Conservation (phyloP, 2,888 invertebrate genomes). For the Luperina testacea region DNA sequence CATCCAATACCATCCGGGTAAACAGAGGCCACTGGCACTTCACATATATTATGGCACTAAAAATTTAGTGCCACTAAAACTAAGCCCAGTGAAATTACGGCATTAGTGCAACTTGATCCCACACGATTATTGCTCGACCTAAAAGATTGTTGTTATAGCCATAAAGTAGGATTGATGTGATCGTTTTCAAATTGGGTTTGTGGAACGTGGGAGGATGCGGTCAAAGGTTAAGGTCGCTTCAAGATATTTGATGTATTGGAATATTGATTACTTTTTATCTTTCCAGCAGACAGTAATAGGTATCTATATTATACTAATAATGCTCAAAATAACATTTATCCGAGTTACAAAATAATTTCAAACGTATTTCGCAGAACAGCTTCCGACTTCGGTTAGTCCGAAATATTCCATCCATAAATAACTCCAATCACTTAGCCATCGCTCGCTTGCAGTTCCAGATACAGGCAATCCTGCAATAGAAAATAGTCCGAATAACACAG, state of each 20-base stretch:
- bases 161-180: constrained; percentile 48
- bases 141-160: constrained; percentile 53
- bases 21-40: constrained; percentile 41
- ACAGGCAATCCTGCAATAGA: constrained; percentile 27
- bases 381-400: background rate
- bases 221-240: background rate
- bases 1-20: constrained; percentile 55
- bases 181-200: constrained; percentile 37
- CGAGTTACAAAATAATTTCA: background rate
- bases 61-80: constrained; percentile 60
- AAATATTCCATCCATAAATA: constrained; percentile 44
- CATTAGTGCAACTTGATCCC: constrained; percentile 50
- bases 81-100: constrained; percentile 54
- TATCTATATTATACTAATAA: background rate
- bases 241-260: background rate
- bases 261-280: background rate
- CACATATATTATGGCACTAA: constrained; percentile 53
- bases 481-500: constrained; percentile 42
- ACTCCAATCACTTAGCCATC: constrained; percentile 51
- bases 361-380: background rate
- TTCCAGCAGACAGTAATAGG: background rate
- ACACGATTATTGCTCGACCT: constrained; percentile 54
- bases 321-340: background rate
- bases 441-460: constrained; percentile 12
- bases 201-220: background rate